Base-by-base conservation (phyloP, 2,888 invertebrate genomes). In the Odiellus spinosus region DNA sequence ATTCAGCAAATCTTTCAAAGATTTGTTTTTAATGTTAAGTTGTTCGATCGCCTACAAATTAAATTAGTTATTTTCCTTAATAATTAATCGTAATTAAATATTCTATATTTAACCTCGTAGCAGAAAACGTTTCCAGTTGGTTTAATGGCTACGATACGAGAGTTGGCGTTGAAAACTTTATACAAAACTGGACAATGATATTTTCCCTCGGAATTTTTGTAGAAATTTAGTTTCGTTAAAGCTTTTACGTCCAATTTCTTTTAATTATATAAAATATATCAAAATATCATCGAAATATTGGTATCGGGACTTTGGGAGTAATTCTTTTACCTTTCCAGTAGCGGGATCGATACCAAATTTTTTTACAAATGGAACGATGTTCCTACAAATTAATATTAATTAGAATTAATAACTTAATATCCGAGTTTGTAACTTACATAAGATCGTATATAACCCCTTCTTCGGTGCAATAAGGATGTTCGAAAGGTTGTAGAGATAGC, bases 41-140 rank as follows among this genome's bases (percentile, higher is more conserved):
- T 93, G 86, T 59, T 95, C 90, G 36, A 96, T 76, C 0, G 95
- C 93, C 75, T 73, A 54, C n/a, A 56, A 53, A 36, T 42, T 51
- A 42, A 53, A 45, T 35, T 44, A 45, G 41, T 18, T 45, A 40
- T 12, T 33, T 15, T 34, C 17, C 4, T 6, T 36, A 36, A 36
- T 17, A 15, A 6, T 36, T 36, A 36, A 15, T 36, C 11, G 11
- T 6, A 6, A 17, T 36, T 36, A 5, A 6, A 36, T 36, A 6
- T 6, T 5, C 11, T 15, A 5, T n/a, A 36, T 6, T 12, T 4
- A 36, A 71, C 74, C 61, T 98, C 95, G 70, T 80, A 77, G 0
- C 83, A 83, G 66, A 80, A 98, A 0, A 98, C 93, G 74, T 98
- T 96, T 20, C 98, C 98, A 8, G 88, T 91, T 0, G 78, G 78